Evolutionary conservation across 2,113 vertebrate species (phyloP).

Genomic region (Chlamydotis undulata): DNA sequence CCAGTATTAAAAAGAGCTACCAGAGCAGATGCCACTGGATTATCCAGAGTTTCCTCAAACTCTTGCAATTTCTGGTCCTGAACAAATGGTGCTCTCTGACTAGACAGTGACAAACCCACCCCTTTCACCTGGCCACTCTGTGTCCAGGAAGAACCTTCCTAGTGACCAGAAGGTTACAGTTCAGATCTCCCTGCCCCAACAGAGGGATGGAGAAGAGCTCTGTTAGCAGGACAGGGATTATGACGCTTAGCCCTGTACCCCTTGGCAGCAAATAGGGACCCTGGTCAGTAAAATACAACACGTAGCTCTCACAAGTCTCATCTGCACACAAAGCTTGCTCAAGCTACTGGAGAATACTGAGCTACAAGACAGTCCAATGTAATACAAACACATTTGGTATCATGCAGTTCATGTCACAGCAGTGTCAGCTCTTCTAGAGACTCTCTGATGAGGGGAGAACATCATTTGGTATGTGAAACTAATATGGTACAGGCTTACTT

Average conservation of each 20-base stretch:
- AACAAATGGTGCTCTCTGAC: neutral
- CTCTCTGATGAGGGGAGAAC: neutral
- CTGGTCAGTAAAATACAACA: neutral
- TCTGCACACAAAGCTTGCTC: neutral
- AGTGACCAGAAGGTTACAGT: neutral
- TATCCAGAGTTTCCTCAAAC: neutral
- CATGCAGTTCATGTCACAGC: neutral
- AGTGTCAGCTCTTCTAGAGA: constrained; percentile 10
- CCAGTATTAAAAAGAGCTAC: neutral
- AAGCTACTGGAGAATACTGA: neutral
- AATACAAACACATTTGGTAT: neutral
- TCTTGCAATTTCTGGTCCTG: neutral
- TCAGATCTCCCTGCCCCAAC: neutral
- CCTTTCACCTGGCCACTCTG: neutral
- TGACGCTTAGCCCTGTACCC: fast-evolving
- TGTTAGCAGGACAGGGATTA: neutral
- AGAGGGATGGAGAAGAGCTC: neutral
- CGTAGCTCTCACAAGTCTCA: fast-evolving
- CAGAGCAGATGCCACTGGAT: neutral
- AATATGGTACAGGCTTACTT: constrained; percentile 50
- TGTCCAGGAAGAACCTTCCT: neutral
- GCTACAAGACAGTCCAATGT: neutral
- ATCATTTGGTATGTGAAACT: constrained; percentile 8
- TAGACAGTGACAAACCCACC: neutral
- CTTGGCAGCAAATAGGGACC: fast-evolving